Base-by-base conservation (phyloP, 2,113 vertebrate genomes). In the Oxyruncus cristatus region DNA sequence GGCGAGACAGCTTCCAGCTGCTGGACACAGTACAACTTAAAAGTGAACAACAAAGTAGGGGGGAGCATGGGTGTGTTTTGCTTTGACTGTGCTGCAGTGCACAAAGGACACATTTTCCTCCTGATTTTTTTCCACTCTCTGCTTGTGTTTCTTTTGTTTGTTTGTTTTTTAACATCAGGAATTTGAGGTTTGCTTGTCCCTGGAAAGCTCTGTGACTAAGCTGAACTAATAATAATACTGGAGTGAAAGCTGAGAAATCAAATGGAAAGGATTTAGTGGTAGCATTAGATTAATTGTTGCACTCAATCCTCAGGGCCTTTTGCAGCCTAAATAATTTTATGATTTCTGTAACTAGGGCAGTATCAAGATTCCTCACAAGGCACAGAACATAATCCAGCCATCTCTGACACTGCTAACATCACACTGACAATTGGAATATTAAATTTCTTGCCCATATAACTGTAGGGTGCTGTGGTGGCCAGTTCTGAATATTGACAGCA, bases 101-200 rank as follows among this genome's bases (percentile, higher is more conserved):
- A 92, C 44, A 92, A 95, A 87, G 58, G 41, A 73, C 27, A 80
- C 26, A 4, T 55, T 91, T 96, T 96, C 66, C 55, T 92, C 39
- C 24, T 70, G 33, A 15, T 13, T 47, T 76, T 65, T 89, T 85
- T 22, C 5, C 4, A 11, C 5, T 70, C n/a, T 89, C 47, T 92
- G 52, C 42, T 92, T 91, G 19, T 55, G 33, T 47, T 88, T 85
- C 62, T 88, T 83, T 59, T 46, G 21, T 76, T 78, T 85, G 16
- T 35, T 94, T 91, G 32, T 15, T 86, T 93, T 94, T 80, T 78
- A 61, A 63, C 30, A 46, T 66, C 39, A 67, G 73, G 33, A 92
- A 63, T 88, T 56, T 68, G 37, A 14, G 35, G 4, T n/a, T 91
- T 85, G 21, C 44, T 94, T 94, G 18, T 85, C 28, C 20, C 61